These are phyloP conservation scores for Lepidurus couesii DNA, from an alignment of 1,140 invertebrate genomes.

Conservation along the genomic window DNA sequence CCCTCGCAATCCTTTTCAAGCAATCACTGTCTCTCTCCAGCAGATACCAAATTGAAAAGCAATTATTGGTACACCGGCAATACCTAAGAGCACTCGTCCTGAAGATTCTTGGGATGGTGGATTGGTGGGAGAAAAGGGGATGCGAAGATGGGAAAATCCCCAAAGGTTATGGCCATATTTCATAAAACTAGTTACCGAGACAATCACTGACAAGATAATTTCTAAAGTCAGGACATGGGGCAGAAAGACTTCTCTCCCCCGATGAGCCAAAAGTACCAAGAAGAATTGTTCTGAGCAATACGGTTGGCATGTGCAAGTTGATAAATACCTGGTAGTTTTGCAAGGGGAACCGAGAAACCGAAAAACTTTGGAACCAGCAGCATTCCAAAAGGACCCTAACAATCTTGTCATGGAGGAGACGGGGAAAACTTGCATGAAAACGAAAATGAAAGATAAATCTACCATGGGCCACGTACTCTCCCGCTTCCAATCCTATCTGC, in stretches of 20 bases:
- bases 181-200: conserved; percentile 17
- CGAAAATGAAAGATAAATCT: no score
- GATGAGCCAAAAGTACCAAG: neutral
- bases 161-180: neutral
- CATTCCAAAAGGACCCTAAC: no score
- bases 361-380: neutral
- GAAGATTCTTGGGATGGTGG: neutral
- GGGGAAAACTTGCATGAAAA: no score
- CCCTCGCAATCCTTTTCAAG: conserved; percentile 13
- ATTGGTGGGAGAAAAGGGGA: neutral
- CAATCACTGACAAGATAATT: conserved; percentile 17
- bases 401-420: no score
- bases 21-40: neutral
- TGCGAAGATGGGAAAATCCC: neutral
- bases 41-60: neutral
- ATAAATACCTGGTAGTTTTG: neutral
- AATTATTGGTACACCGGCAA: neutral
- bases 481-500: no score
- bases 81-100: neutral
- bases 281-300: neutral
- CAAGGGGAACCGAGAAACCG: neutral
- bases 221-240: neutral
- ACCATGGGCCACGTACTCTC: no score
- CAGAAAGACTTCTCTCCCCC: neutral
- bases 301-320: conserved; percentile 8